Base-by-base conservation (phyloP, 2,797 vertebrate species). In the Sebastolobus alascanus region DNA sequence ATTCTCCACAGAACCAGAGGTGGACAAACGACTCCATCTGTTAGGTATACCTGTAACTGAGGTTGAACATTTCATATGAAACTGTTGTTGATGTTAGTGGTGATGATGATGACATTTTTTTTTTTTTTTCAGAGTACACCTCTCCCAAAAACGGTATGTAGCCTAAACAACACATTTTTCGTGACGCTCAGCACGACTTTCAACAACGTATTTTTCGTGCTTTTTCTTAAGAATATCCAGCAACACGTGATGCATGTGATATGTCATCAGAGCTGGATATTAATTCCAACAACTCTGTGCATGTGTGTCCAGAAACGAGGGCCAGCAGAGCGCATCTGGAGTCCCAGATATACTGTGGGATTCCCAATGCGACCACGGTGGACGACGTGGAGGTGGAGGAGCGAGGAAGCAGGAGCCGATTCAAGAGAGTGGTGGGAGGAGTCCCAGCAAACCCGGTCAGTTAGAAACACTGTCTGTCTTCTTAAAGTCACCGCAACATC, bases 341-440 rank as follows among this genome's bases (percentile, higher is more conserved):
- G 95, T 92, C 92, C 84, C 87, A 87, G 68, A 2, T 87, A 65
- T 59, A 61, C n/a, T 99, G 98, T 2, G 98, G 98, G 3, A 52
- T 96, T 61, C 89, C 88, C 68, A 95, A 95, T 46, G 14, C 37
- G 0, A 71, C 79, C 8, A 78, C 77, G 0, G 46, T 74, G 11
- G 18, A 84, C 2, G n/a, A 84, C 0, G 25, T 25, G 0, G 38
- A 61, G 0, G 5, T 4, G 59, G 52, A 90, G 84, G 67, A 90
- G 77, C 83, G 92, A 9, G 38, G 2, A 4, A 2, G 0, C 2
- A 52, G 3, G 4, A 11, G 2, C 12, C 77, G 94, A 18, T 4
- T 18, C 5, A 94, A 88, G 68, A 88, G 95, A 8, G 92, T 96
- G 29, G 91, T 95, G 13, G 95, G 95, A 14, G 95, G 95, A 33